Base-by-base conservation (phyloP, 2,113 vertebrate species). In the Amia ocellicauda region DNA sequence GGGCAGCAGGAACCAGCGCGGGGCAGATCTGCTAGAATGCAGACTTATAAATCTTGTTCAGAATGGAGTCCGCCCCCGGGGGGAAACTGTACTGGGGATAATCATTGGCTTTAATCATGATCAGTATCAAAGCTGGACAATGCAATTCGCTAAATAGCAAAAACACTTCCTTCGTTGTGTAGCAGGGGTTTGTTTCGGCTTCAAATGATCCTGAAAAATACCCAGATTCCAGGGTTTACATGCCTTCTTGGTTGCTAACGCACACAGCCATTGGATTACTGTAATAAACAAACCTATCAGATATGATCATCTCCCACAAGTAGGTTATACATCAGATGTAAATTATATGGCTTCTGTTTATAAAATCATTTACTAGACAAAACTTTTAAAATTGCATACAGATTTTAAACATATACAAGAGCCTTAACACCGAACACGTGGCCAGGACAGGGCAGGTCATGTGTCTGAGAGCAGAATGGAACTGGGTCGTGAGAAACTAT, bases 291-390 rank as follows among this genome's bases (percentile, higher is more conserved):
- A 58, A 58, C 41, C n/a, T 22, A 58, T 20, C 56, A 42, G 56
- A 41, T 58, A 20, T 23, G 10, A 58, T 22, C 36, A 58, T 58
- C n/a, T 20, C n/a, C 20, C 28, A 31, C 31, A 58, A 56, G 53
- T n/a, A 56, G 56, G 56, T 13, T 36, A 58, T 58, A 40, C 31
- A 2, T 28, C 8, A 41, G 53, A 58, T 41, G 10, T 40, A 58
- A 40, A 20, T 58, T 29, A 36, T 58, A 58, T 58, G 56, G 28
- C 56, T 58, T 58, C 13, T 31, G 56, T 58, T 58, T 58, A 58
- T 9, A 23, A 36, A 58, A 58, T 41, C n/a, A 20, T 41, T 58
- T 36, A 14, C 19, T 20, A 22, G 23, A 24, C 9, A 13, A 28
- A 55, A 47, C 31, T 36, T 47, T 47, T 47, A 4, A 47, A 47